Evolutionary conservation across 2,888 invertebrate species (phyloP).

Genomic region (Vanessa cardui): DNA sequence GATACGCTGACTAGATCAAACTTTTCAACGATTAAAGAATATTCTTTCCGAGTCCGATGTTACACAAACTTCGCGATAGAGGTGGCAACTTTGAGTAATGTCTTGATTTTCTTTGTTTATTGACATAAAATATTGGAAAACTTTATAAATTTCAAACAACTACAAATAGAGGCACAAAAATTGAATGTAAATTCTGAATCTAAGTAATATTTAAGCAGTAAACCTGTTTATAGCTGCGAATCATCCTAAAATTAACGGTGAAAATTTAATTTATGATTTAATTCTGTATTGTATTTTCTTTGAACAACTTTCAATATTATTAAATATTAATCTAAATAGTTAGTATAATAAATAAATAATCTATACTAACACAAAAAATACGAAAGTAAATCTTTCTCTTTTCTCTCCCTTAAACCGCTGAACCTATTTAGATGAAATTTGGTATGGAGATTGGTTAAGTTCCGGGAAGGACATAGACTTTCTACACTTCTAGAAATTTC

Average conservation of each 20-base stretch:
- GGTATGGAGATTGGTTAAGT: no score
- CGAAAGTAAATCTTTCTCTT: no score
- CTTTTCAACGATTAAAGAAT: slow-evolving; percentile 5
- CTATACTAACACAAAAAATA: no score
- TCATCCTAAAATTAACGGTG: slow-evolving; percentile 18
- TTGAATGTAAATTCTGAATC: slow-evolving; percentile 21
- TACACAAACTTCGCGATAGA: background rate
- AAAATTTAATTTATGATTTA: slow-evolving; percentile 19
- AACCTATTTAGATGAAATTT: no score
- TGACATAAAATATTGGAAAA: slow-evolving; percentile 22
- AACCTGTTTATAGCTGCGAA: slow-evolving; percentile 16
- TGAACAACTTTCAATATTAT: no score
- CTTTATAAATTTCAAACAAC: slow-evolving; percentile 12
- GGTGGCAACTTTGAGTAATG: slow-evolving; percentile 5
- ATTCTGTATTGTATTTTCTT: no score
- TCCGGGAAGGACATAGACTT: no score
- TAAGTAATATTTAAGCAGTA: slow-evolving; percentile 19
- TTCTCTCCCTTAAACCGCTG: no score
- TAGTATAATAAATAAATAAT: no score
- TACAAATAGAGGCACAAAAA: slow-evolving; percentile 10
- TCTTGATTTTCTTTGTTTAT: slow-evolving; percentile 11
- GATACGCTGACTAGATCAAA: background rate
- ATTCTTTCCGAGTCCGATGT: background rate
- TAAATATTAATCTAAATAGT: no score
- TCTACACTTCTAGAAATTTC: no score